Conservation (phyloP, 2,113 vertebrate genomes). For the Eretmochelys imbricata region DNA sequence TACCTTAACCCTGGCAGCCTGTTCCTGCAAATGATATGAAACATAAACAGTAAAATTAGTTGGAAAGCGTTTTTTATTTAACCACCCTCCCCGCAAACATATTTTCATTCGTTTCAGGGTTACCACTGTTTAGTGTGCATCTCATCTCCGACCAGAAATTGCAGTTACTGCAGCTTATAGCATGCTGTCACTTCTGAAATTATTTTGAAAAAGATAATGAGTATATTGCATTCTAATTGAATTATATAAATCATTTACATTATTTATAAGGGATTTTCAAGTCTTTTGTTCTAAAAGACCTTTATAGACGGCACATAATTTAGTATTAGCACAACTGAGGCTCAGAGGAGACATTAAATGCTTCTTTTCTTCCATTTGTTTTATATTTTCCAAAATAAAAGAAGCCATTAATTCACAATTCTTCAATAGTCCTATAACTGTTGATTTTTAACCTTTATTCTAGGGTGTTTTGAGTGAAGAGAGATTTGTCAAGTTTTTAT, state of each 20-base stretch:
- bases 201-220: conserved; percentile 27
- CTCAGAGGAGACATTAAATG: neutral
- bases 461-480: conserved; percentile 57
- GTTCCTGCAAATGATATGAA: neutral
- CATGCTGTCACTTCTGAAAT: conserved; percentile 39
- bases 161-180: neutral
- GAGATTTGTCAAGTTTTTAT: conserved; percentile 42
- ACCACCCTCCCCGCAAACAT: neutral
- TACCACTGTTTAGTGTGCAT: neutral
- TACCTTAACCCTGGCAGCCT: neutral
- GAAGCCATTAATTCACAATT: conserved; percentile 25
- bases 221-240: conserved; percentile 43
- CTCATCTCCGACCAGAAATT: neutral
- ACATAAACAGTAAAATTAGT: neutral
- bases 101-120: neutral
- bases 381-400: conserved; percentile 42
- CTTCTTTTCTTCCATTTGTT: neutral
- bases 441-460: conserved; percentile 58
- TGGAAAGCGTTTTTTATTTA: neutral
- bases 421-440: conserved; percentile 45
- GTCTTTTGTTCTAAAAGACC: conserved; percentile 30
- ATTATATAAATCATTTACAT: conserved; percentile 54
- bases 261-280: conserved; percentile 51
- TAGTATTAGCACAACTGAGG: conserved; percentile 32
- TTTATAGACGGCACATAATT: conserved; percentile 20